Conservation (phyloP, 2,797 vertebrate genomes). For the Enteromius paludinosus region DNA sequence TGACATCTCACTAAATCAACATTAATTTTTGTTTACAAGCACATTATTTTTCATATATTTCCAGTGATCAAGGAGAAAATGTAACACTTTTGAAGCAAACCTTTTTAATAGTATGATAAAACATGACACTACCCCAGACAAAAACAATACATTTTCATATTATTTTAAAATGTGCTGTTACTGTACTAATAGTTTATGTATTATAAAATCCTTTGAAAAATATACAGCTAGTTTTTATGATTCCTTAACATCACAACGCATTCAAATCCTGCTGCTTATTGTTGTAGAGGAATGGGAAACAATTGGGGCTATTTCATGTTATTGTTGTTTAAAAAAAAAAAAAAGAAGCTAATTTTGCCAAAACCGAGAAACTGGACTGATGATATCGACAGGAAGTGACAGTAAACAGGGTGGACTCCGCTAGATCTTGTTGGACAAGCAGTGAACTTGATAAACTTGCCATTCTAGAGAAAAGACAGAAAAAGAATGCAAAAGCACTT, state of each 20-base stretch:
- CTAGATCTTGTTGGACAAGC: constrained; percentile 51
- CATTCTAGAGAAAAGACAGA: constrained; percentile 59
- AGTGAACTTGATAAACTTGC: constrained; percentile 59
- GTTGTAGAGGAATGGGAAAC: neutral
- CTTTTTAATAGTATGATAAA: neutral
- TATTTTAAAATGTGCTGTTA: neutral
- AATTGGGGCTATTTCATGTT: neutral
- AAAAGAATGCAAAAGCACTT: neutral
- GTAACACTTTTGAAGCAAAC: neutral
- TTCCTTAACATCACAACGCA: neutral
- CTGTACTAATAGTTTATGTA: neutral
- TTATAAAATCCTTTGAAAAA: neutral
- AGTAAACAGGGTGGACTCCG: constrained; percentile 22
- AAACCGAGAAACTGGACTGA: neutral
- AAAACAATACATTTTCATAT: neutral
- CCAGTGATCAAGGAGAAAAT: neutral
- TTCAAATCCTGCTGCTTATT: neutral
- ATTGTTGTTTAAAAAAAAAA: too few species aligned
- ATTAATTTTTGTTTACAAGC: neutral
- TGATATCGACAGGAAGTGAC: neutral
- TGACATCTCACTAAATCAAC: neutral
- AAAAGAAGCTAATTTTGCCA: neutral
- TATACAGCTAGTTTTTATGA: neutral
- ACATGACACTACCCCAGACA: neutral
- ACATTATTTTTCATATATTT: neutral